Percentiles rank a stretch among this genome's conserved stretches.
Conservation (phyloP, 2,113 vertebrate genomes). For the Crotalus tigris region DNA sequence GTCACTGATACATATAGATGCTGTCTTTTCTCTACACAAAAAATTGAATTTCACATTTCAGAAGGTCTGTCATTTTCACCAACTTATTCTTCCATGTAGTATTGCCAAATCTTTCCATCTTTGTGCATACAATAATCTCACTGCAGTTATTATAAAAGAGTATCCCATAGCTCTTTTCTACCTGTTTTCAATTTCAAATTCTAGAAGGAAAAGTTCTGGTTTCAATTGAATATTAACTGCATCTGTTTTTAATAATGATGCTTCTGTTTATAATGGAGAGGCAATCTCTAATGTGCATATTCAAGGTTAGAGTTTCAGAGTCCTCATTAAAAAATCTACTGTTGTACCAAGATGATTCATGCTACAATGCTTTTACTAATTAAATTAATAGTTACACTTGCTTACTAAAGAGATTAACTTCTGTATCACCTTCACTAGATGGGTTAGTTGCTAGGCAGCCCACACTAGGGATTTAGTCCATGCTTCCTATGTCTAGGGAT, state of each 20-base stretch:
- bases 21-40: neutral
- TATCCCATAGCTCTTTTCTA: neutral
- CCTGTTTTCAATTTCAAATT: neutral
- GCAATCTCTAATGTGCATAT: conserved; percentile 14
- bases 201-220: neutral
- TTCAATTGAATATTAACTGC: neutral
- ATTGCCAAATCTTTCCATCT: neutral
- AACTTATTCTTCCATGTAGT: neutral
- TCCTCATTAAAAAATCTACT: conserved; percentile 61
- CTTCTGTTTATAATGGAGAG: neutral
- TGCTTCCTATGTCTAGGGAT: conserved; percentile 49
- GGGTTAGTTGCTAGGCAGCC: conserved; percentile 70
- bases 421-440: conserved; percentile 45
- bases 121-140: neutral
- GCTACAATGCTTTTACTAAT: conserved; percentile 68
- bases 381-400: conserved; percentile 76
- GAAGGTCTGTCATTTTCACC: neutral
- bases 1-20: neutral
- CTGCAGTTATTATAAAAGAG: neutral
- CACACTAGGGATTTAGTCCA: conserved; percentile 35
- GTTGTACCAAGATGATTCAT: conserved; percentile 59
- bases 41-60: neutral
- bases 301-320: conserved; percentile 61
- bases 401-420: conserved; percentile 70
- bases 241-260: conserved; percentile 41